phyloP scores from a whole-genome alignment of 2,113 vertebrate species.

The Myotis lucifugus region DNA sequence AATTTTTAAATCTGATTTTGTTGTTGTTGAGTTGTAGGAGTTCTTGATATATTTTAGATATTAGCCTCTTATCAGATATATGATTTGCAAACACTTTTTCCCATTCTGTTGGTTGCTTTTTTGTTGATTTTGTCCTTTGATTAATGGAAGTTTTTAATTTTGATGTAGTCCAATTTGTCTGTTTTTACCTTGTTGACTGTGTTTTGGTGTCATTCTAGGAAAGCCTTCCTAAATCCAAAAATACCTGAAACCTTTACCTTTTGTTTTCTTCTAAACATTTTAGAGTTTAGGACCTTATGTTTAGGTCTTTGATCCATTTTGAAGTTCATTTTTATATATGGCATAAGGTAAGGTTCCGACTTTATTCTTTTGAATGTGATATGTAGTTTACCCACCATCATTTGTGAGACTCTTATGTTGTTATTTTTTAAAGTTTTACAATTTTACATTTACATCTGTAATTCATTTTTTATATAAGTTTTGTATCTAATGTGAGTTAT shows the following conservation, averaged over 20 bases:
- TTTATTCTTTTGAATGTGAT: neutral
- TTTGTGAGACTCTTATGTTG: neutral
- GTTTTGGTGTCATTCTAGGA: neutral
- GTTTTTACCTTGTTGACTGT: neutral
- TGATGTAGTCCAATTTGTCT: neutral
- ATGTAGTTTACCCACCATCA: neutral
- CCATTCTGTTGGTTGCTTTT: neutral
- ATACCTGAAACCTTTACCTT: neutral
- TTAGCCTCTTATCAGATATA: neutral
- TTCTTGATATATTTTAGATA: neutral
- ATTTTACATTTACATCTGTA: neutral
- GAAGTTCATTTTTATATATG: neutral
- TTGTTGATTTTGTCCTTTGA: neutral
- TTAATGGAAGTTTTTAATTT: neutral
- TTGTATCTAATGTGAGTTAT: neutral
- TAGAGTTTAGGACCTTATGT: neutral
- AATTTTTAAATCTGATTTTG: neutral
- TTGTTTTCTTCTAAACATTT: neutral
- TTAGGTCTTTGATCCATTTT: neutral
- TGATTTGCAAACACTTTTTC: neutral
- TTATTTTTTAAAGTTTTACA: neutral
- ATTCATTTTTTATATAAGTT: neutral
- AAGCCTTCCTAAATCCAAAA: neutral
- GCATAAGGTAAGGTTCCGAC: neutral
- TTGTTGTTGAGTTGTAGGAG: neutral